Percentiles rank a stretch among this genome's conserved stretches.
phyloP scores from a whole-genome alignment of 2,888 invertebrate genomes.

The Torymus tubicola region DNA sequence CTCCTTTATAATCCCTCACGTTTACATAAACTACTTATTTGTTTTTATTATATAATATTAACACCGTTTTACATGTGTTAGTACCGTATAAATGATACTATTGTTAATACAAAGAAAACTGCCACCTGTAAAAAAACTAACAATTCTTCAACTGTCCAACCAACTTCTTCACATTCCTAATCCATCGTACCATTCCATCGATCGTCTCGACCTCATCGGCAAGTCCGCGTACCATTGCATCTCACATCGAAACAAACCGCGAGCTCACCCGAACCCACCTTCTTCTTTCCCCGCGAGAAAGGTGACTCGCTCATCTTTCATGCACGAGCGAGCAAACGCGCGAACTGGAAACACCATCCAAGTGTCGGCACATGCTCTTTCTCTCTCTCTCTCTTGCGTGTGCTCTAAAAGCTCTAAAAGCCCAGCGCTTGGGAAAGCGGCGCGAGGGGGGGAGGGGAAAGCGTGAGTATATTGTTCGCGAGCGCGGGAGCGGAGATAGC shows the following conservation, averaged over 20 bases:
- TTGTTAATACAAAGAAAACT: no score
- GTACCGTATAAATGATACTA: no score
- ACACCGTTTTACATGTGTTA: no score
- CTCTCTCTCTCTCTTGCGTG: background rate
- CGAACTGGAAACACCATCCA: background rate
- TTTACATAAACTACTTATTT: no score
- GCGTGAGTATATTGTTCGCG: no score
- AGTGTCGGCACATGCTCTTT: background rate
- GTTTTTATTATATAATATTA: no score
- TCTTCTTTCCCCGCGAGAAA: background rate
- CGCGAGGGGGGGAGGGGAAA: no score
- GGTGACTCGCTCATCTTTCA: constrained; percentile 39
- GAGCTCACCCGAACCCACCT: background rate
- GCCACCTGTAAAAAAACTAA: no score
- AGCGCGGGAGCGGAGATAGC: constrained; percentile 20
- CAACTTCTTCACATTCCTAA: background rate
- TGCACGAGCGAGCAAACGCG: constrained; percentile 12
- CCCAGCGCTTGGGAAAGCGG: constrained; percentile 3
- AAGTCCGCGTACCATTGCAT: constrained; percentile 15
- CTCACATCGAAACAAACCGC: background rate
- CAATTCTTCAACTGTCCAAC: no score
- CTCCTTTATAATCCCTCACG: no score
- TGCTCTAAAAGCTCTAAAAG: constrained; percentile 31
- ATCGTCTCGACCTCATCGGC: constrained; percentile 14
- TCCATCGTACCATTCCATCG: background rate